Base-by-base conservation (phyloP, 2,797 vertebrate genomes). In the Sciurus vulgaris region DNA sequence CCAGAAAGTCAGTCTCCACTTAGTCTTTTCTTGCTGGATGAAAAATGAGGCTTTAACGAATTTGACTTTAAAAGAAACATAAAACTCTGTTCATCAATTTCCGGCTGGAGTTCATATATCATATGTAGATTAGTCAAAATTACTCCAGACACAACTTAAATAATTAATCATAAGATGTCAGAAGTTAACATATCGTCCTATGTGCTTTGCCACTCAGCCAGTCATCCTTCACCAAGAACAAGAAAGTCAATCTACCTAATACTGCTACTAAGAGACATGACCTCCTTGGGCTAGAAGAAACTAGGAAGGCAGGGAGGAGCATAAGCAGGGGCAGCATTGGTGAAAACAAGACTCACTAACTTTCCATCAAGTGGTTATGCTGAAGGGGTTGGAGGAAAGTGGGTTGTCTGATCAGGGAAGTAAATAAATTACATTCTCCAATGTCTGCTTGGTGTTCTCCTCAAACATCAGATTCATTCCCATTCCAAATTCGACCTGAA, bases 21-120 rank as follows among this genome's bases (percentile, higher is more conserved):
- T 94, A 89, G 65, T 85, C 78, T 74, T 92, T 90, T 87, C 33
- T 69, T 51, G 74, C 28, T 69, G 49, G 38, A 86, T 95, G 20
- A 94, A 94, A 97, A 97, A 96, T 78, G 30, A 93, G 49, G 63
- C 38, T 84, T 89, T 61, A 70, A 82, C 85, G 11, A 94, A 78
- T 59, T 59, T 18, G 59, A 85, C 69, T 93, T 96, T 67, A 92
- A 96, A 95, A 95, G 56, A 93, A 93, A 95, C 18, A 83, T 61
- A 92, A 92, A 93, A 93, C 28, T 65, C 82, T 89, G 70, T 83
- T 86, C 30, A 67, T 90, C 63, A 33, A 61, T 89, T 74, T 90
- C 59, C 17, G 93, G 24, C 65, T 78, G 69, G 44, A 65, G 56
- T 44, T 56, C 38, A 56, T 44, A 86, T 0, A 92, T 92, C 79